These are phyloP conservation scores for Troides oblongomaculatus DNA, from an alignment of 2,888 invertebrate genomes.

Conservation along the genomic window DNA sequence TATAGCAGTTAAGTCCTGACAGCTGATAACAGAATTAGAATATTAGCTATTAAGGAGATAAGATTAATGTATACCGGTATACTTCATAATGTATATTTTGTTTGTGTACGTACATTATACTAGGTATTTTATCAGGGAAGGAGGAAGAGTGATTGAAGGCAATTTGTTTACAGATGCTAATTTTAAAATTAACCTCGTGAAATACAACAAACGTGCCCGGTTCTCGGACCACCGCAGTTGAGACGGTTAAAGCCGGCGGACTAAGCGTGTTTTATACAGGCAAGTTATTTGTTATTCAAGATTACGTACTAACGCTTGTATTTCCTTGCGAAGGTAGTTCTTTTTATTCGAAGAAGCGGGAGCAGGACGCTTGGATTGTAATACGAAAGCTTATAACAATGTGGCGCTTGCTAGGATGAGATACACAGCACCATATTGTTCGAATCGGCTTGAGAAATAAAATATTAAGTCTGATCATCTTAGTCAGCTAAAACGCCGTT, in stretches of 20 bases:
- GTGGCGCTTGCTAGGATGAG: too few relatives aligned
- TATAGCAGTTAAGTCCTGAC: too few relatives aligned
- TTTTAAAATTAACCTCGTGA: slow-evolving; percentile 76
- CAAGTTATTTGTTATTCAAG: slow-evolving; percentile 45
- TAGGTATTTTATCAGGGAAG: slow-evolving; percentile 49
- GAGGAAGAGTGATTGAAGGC: slow-evolving; percentile 59
- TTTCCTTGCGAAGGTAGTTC: background rate
- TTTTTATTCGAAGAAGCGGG: too few relatives aligned
- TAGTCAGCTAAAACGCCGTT: too few relatives aligned
- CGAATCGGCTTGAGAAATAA: too few relatives aligned
- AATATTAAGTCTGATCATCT: too few relatives aligned
- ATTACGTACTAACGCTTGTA: slow-evolving; percentile 33
- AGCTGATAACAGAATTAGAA: too few relatives aligned
- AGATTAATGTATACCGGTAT: slow-evolving; percentile 4
- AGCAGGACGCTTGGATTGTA: too few relatives aligned
- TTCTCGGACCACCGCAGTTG: slow-evolving; percentile 65
- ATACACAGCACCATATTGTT: too few relatives aligned
- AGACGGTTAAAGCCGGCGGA: slow-evolving; percentile 33
- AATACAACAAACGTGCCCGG: slow-evolving; percentile 73
- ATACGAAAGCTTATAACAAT: too few relatives aligned
- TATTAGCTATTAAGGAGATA: background rate
- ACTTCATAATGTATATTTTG: slow-evolving; percentile 5
- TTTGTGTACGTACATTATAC: slow-evolving; percentile 42
- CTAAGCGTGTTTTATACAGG: slow-evolving; percentile 43
- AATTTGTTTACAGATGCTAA: slow-evolving; percentile 73